Base-by-base conservation (phyloP, 2,113 vertebrate genomes). In the Oxygymnocypris stewartii region DNA sequence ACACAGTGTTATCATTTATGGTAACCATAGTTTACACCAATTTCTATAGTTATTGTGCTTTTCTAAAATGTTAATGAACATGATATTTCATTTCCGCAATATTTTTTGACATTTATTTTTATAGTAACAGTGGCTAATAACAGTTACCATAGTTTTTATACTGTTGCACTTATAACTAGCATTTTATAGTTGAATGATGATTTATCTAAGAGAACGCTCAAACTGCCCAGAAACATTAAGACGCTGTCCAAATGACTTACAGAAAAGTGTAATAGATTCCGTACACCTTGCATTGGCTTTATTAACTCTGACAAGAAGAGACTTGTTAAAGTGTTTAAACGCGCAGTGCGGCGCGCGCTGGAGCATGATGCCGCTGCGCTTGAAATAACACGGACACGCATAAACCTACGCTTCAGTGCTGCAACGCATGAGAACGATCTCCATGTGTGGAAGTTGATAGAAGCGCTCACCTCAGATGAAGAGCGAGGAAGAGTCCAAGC, bases 401-500 rank as follows among this genome's bases (percentile, higher is more conserved):
- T n/a, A n/a, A n/a, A n/a, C n/a, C n/a, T n/a, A n/a, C n/a, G n/a
- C 31, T 40, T 59, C 51, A n/a, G 6, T 73, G 18, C 12, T 28
- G n/a, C n/a, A 16, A 1, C 23, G 42, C 12, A 4, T 13, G 25
- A 69, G 25, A 6, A 13, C 13, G 28, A 71, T 2, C 4, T 18
- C 12, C 57, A 4, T n/a, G 35, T 14, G 49, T 23, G n/a, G 51
- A 35, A 69, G 42, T 82, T 69, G 3, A 13, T 1, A 37, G 6
- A 13, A 40, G 40, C 80, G 7, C 63, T 69, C 63, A 71, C 80
- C 80, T 82, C 40, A 49, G 80, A 69, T 31, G 18, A 13, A n/a
- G 79, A 9, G 23, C 42, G 82, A 84, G 82, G 82, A 84, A 73
- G 23, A 25, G 49, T 84, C 31, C 67, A 73, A 23, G 47, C 5